Base-by-base conservation (phyloP, 2,888 invertebrate species). In the Serrognathus titanus region DNA sequence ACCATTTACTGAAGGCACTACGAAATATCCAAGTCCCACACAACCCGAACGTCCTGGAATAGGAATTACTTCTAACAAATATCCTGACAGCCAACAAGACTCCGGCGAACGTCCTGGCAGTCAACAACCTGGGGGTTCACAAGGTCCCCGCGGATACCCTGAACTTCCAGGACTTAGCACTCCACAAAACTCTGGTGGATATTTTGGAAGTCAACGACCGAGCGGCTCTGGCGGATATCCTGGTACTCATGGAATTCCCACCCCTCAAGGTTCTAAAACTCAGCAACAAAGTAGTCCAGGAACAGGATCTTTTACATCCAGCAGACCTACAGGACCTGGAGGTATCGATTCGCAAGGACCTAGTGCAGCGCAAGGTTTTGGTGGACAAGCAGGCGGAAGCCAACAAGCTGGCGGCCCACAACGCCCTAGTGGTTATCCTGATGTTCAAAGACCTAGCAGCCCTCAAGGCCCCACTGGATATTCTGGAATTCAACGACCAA, bases 31-130 rank as follows among this genome's bases (percentile, higher is more conserved):
- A 38, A 59, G 58, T n/a, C 59, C 66, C 59, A 63, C 60, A 51
- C 63, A 75, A 20, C 60, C 69, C 54, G 71, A 72, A 49, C 77
- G 71, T 51, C 74, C 76, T 6, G 73, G 72, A 35, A 60, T 59
- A 61, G 66, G 62, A 59, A 59, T 61, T 38, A 65, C 59, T 48
- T 60, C 53, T 35, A 51, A 11, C 37, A 43, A 63, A 20, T 55
- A 57, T 39, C 65, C 59, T 16, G 63, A 64, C 8, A 59, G 51
- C 41, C 56, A 59, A 48, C 61, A 56, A 37, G 51, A 48, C 37
- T 60, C 61, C 24, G 4, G 24, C 24, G 24, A 64, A 13, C 54
- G 57, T 39, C 65, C 59, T 13, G 62, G 65, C 7, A 58, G 51
- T 45, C 56, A 59, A 48, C 62, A 63, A 61, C 59, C 43, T n/a